Evolutionary conservation across 2,797 vertebrate species (phyloP).

Genomic region (Brachyrhaphis roseni): DNA sequence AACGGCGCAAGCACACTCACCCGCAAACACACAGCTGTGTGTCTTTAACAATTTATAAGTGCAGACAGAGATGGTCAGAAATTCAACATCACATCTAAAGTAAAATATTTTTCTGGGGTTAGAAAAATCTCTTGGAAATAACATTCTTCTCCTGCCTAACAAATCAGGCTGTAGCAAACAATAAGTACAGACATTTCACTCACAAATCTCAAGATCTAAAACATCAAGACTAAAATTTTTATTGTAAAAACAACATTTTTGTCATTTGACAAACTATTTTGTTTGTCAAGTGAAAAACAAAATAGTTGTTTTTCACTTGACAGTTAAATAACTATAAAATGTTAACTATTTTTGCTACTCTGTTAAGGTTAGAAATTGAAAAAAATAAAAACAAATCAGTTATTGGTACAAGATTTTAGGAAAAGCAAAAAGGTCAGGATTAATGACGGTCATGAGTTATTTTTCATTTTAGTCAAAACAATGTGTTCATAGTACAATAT

Average conservation of each 20-base stretch:
- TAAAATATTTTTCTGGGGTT: slow-evolving; percentile 2
- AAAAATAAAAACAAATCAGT: background rate
- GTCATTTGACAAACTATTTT: too few relatives aligned
- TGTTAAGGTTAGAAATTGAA: background rate
- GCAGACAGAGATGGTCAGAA: slow-evolving; percentile 2
- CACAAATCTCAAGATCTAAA: slow-evolving; percentile 12
- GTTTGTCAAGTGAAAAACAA: too few relatives aligned
- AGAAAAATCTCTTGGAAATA: slow-evolving; percentile 17
- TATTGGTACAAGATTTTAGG: background rate
- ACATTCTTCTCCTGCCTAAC: background rate
- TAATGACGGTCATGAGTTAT: background rate
- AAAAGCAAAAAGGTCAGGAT: background rate
- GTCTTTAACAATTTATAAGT: slow-evolving; percentile 16
- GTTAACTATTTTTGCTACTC: background rate
- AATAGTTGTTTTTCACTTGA: background rate
- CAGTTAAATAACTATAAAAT: background rate
- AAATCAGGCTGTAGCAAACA: background rate
- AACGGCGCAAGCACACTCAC: slow-evolving; percentile 5
- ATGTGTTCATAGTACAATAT: background rate
- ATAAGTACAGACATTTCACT: slow-evolving; percentile 4
- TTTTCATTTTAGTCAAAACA: background rate
- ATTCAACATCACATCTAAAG: slow-evolving; percentile 6
- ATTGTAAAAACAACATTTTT: background rate
- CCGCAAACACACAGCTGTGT: background rate
- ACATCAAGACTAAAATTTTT: background rate